Percentiles rank a stretch among this genome's conserved stretches.
phyloP scores from a whole-genome alignment of 2,888 invertebrate genomes.

The Trilocha varians region DNA sequence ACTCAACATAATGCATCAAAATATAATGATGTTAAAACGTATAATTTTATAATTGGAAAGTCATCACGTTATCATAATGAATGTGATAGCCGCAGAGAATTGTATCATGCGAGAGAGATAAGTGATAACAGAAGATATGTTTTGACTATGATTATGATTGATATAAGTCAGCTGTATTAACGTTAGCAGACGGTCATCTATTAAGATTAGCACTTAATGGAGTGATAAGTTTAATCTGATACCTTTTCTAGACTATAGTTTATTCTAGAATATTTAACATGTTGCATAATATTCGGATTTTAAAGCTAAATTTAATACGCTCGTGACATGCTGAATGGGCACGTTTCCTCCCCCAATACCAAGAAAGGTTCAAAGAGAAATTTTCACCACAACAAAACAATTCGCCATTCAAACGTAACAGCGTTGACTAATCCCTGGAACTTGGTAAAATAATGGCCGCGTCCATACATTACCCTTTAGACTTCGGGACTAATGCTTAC shows the following conservation, averaged over 20 bases:
- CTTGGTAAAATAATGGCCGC: constrained; percentile 34
- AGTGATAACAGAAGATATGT: neutral
- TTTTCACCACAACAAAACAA: constrained; percentile 36
- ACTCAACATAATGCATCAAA: neutral
- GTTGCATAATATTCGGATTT: neutral
- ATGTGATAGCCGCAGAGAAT: neutral
- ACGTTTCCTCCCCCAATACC: constrained; percentile 27
- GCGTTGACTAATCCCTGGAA: constrained; percentile 42
- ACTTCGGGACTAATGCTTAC: constrained; percentile 65
- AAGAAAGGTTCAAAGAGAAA: constrained; percentile 30
- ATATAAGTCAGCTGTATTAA: too few relatives aligned
- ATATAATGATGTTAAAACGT: neutral
- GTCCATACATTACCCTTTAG: constrained; percentile 51
- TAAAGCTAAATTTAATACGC: neutral
- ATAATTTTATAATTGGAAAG: neutral
- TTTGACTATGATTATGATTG: too few relatives aligned
- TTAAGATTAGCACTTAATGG: too few relatives aligned
- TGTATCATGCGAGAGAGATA: neutral
- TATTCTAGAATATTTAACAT: too few relatives aligned
- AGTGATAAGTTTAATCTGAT: too few relatives aligned
- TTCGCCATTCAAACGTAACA: constrained; percentile 46
- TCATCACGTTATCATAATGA: neutral
- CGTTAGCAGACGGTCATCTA: too few relatives aligned
- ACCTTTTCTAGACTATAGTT: too few relatives aligned
- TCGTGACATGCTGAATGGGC: constrained; percentile 27